Evolutionary conservation across 2,113 vertebrate genomes (phyloP).

Genomic region (Brachyhypopomus gauderio): DNA sequence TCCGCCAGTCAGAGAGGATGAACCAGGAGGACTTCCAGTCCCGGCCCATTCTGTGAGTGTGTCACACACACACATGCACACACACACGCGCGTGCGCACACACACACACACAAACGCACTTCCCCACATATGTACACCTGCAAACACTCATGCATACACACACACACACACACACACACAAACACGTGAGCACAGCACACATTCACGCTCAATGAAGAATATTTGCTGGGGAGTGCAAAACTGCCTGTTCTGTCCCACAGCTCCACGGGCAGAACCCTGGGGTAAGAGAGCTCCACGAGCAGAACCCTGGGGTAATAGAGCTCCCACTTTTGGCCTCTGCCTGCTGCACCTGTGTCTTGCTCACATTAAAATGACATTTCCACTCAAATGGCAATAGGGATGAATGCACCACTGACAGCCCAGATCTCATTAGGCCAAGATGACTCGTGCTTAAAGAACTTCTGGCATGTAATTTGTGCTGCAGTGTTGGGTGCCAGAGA

Average conservation of each 20-base stretch:
- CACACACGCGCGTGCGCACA: too few relatives aligned
- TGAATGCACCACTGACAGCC: slow-evolving; percentile 55
- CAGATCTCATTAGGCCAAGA: slow-evolving; percentile 59
- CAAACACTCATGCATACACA: too few relatives aligned
- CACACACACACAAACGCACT: too few relatives aligned
- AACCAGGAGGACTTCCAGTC: slow-evolving; percentile 99
- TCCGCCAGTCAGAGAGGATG: slow-evolving; percentile 99
- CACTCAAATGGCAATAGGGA: slow-evolving; percentile 52
- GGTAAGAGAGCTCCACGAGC: not conserved
- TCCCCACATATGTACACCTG: too few relatives aligned
- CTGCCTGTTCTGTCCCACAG: not conserved
- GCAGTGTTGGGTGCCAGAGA: slow-evolving; percentile 20
- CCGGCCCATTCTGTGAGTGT: slow-evolving; percentile 93
- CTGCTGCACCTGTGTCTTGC: slow-evolving; percentile 40
- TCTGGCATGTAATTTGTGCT: slow-evolving; percentile 34
- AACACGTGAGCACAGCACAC: not conserved
- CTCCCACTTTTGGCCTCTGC: slow-evolving; percentile 30
- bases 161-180: too few relatives aligned
- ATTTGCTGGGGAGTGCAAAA: not conserved
- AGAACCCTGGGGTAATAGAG: not conserved
- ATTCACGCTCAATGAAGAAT: not conserved
- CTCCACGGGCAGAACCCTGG: not conserved
- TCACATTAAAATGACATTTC: slow-evolving; percentile 57
- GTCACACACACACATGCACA: too few relatives aligned
- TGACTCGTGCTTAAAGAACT: slow-evolving; percentile 55